phyloP scores from a whole-genome alignment of 1,140 invertebrate genomes.

The Leptopilina clavipes region DNA sequence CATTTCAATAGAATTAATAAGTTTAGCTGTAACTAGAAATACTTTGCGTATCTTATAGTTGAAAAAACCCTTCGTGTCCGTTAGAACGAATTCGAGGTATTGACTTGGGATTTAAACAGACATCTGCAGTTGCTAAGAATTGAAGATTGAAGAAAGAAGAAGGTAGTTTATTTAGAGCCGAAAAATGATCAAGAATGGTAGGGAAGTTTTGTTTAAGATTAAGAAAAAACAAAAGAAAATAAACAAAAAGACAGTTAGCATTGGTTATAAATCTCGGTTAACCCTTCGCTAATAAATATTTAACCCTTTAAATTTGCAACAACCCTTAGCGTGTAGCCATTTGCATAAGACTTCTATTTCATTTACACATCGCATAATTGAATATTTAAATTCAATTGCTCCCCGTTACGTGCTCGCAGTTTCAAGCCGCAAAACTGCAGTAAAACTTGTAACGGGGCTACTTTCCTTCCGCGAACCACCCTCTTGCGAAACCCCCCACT shows the following conservation, averaged over 20 bases:
- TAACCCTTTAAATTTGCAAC: constrained; percentile 76
- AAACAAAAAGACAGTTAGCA: constrained; percentile 35
- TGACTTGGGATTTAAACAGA: no score
- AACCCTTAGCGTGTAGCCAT: constrained; percentile 75
- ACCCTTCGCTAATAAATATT: constrained; percentile 75
- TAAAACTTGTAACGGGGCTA: constrained; percentile 76
- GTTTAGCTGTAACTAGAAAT: background rate
- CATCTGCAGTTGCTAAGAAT: no score
- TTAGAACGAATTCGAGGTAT: background rate
- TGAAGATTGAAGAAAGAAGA: background rate
- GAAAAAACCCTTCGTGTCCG: background rate
- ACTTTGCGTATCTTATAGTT: no score
- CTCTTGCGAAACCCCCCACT: constrained; percentile 45
- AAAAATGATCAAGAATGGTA: constrained; percentile 6
- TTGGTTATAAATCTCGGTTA: constrained; percentile 73
- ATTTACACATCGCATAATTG: constrained; percentile 79
- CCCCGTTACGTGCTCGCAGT: constrained; percentile 72
- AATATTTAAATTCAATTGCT: constrained; percentile 78
- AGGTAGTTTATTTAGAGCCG: background rate
- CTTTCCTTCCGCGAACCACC: constrained; percentile 68
- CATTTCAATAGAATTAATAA: background rate
- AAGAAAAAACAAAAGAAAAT: background rate
- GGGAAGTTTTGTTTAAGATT: background rate
- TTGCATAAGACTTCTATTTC: constrained; percentile 79
- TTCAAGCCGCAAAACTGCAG: constrained; percentile 75